phyloP scores from a whole-genome alignment of 2,797 vertebrate genomes.

The Neopelma chrysocephalum region DNA sequence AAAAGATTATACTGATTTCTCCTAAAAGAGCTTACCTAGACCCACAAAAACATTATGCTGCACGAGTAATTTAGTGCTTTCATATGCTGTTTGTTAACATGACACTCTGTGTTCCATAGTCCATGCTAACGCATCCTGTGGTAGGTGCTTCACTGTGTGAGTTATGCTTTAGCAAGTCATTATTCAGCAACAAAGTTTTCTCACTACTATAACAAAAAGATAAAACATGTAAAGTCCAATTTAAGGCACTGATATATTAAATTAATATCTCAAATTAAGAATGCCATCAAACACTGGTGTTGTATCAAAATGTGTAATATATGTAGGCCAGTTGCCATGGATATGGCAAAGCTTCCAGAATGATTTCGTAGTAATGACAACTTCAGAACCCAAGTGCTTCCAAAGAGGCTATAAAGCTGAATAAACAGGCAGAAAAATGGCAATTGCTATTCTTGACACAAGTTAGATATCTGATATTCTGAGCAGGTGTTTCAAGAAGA shows the following conservation, averaged over 20 bases:
- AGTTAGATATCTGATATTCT: not conserved
- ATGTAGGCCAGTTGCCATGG: constrained; percentile 23
- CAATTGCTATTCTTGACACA: not conserved
- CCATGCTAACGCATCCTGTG: not conserved
- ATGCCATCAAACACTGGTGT: not conserved
- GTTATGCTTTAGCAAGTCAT: not conserved
- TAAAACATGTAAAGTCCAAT: not conserved
- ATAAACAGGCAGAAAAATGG: not conserved
- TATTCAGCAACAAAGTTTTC: not conserved
- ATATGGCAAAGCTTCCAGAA: constrained; percentile 10
- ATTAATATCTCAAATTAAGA: constrained; percentile 13
- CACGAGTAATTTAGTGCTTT: not conserved
- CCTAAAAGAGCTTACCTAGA: not conserved
- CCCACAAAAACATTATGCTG: not conserved
- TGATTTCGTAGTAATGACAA: not conserved
- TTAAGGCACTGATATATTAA: not conserved
- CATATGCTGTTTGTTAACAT: not conserved
- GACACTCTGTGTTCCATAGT: not conserved
- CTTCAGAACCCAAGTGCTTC: constrained; percentile 3
- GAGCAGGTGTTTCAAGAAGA: not conserved
- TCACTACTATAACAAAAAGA: not conserved
- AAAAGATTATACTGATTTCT: not conserved
- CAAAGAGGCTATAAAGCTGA: not conserved
- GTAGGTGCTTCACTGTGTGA: not conserved
- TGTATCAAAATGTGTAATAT: not conserved